Evolutionary conservation across 37 sponge, comb jelly and placozoan genomes (phyloP), one percentile per base, ranked within the genome.

Genomic region (Sycon ciliatum): DNA sequence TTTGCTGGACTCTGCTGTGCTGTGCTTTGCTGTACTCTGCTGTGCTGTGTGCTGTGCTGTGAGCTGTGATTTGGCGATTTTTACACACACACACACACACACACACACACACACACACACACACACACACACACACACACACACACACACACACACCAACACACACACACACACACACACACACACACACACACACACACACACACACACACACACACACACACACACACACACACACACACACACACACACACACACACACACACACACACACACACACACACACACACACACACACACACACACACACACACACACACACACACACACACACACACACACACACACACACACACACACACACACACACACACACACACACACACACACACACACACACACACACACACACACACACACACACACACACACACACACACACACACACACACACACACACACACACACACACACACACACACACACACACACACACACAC

Each of bases 261-360:
- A 3, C 1, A 67, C 4, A 34, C 67, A 67, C 38, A 67, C 35
- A 67, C 36, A 3, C 35, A 67, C 38, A 67, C 35, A 67, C 67
- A 67, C 38, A 67, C 67, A 67, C 67, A 64, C 65, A 64, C 34
- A 64, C 65, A 31, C 34, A 64, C 34, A 31, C 34, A 64, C 65
- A 64, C 34, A 64, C 65, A 64, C 65, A 64, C 67, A 67, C 38
- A 67, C 38, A 32, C 38, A 67, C 38, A 67, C 38, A 67, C 67
- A 67, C 35, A 67, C 67, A 67, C 38, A 67, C 67, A 67, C 35
- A 33, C 67, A 34, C 35, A 67, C 67, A 35, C 38, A 67, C 65
- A 31, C 34, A 64, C 65, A 64, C 34, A 64, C 65, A 64, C 34
- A 64, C 65, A 64, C 34, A 64, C 65, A 64, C 34, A 64, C 65